These are phyloP conservation scores for Anthoscopus minutus DNA, from an alignment of 2,113 vertebrate species.

Conservation along the genomic window DNA sequence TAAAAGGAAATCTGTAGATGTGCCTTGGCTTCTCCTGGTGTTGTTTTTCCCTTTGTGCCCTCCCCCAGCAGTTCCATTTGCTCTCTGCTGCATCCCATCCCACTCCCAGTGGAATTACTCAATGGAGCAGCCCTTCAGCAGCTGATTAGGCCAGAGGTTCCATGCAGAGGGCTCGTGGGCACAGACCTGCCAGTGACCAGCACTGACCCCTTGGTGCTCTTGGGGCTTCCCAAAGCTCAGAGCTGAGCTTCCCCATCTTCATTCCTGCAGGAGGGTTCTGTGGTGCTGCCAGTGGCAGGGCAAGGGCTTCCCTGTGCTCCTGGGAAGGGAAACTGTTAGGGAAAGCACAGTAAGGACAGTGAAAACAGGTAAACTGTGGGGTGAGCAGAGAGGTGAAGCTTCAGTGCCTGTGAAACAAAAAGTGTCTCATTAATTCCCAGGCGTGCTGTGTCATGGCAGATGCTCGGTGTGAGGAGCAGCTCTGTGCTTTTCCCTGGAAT, in stretches of 20 bases:
- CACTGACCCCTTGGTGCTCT: neutral
- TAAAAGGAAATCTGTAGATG: neutral
- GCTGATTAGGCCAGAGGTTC: constrained; percentile 18
- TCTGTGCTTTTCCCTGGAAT: neutral
- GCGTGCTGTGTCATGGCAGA: accelerated
- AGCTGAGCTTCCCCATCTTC: neutral
- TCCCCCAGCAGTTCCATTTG: neutral
- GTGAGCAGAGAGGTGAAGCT: neutral
- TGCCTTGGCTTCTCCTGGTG: neutral
- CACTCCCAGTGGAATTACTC: neutral
- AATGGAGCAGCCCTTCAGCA: neutral
- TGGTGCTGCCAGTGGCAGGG: neutral
- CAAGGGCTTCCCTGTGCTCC: neutral
- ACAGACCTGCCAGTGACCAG: neutral
- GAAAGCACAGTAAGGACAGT: neutral
- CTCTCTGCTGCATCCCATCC: neutral
- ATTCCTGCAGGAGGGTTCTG: neutral
- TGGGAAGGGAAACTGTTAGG: neutral
- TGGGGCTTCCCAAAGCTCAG: neutral
- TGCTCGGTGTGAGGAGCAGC: accelerated
- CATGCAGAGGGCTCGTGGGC: neutral
- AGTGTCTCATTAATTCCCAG: no score
- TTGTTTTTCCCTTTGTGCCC: neutral
- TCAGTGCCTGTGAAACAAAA: neutral
- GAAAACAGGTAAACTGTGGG: neutral